A percentile compares a stretch with the other conserved stretches of the same genome.
These are phyloP conservation scores for Rallus crepitans DNA, from an alignment of 2,797 vertebrate genomes.

Conservation along the genomic window DNA sequence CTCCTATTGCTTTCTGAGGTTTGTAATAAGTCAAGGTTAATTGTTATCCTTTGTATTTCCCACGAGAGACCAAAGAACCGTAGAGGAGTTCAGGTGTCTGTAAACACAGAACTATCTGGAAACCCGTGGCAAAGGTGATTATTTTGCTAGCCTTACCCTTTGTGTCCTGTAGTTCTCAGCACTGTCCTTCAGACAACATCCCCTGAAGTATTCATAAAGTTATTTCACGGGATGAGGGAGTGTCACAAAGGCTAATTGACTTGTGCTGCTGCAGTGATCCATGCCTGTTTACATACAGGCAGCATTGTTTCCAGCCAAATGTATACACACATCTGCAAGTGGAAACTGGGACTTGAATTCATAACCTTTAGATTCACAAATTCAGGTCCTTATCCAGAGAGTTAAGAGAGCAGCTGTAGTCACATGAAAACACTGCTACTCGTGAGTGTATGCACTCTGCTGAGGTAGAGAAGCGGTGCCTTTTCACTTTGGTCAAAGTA, in stretches of 20 bases:
- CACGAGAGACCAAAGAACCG: background rate
- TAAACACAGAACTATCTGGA: background rate
- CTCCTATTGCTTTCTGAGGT: background rate
- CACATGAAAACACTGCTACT: background rate
- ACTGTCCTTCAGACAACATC: background rate
- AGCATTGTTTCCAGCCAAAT: conserved; percentile 26
- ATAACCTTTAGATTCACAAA: conserved; percentile 24
- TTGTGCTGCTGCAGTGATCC: conserved; percentile 50
- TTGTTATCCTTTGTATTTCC: conserved; percentile 27
- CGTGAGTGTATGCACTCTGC: background rate
- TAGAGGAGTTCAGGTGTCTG: conserved; percentile 7
- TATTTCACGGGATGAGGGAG: background rate
- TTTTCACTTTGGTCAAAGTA: background rate
- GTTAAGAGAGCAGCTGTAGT: conserved; percentile 16
- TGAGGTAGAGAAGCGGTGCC: background rate
- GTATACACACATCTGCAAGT: background rate
- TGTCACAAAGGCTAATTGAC: conserved; percentile 70
- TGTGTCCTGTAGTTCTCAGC: background rate
- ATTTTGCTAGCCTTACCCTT: conserved; percentile 24
- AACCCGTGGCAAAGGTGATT: conserved; percentile 32
- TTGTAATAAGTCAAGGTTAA: conserved; percentile 51
- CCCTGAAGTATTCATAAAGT: conserved; percentile 52
- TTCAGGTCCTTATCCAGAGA: background rate
- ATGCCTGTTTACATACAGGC: background rate
- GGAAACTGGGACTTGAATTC: conserved; percentile 39